A percentile compares a stretch with the other conserved stretches of the same genome.
These are phyloP conservation scores for Ypsolopha sequella DNA, from an alignment of 2,888 invertebrate species.

Conservation along the genomic window DNA sequence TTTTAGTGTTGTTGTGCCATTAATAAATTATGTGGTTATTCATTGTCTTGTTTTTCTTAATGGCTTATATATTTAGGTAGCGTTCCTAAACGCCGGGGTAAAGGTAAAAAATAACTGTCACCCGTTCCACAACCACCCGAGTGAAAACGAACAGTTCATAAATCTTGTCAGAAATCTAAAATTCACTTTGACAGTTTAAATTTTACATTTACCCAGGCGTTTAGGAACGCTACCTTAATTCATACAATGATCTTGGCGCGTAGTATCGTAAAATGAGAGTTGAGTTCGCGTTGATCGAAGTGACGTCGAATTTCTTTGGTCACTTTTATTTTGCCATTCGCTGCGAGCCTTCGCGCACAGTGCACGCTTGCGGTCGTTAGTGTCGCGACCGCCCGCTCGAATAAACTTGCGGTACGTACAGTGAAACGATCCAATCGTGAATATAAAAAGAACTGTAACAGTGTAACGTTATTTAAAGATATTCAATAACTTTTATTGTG, in stretches of 20 bases:
- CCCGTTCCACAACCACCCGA: too few relatives aligned
- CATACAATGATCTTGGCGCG: too few relatives aligned
- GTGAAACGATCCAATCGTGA: conserved; percentile 22
- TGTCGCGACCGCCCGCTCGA: conserved; percentile 4
- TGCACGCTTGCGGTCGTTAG: conserved; percentile 35
- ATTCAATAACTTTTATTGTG: neutral
- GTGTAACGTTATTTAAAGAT: too few relatives aligned
- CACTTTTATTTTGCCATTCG: conserved; percentile 53
- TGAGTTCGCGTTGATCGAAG: neutral
- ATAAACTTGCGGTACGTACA: neutral
- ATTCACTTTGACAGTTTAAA: too few relatives aligned
- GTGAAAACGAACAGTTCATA: too few relatives aligned
- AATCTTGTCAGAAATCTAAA: too few relatives aligned
- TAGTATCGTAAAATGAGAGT: too few relatives aligned
- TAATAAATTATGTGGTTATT: conserved; percentile 54
- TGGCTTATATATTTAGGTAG: neutral
- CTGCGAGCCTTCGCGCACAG: conserved; percentile 36
- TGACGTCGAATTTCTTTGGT: conserved; percentile 40
- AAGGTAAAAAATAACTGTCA: too few relatives aligned
- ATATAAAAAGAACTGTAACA: neutral
- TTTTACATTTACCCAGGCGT: too few relatives aligned
- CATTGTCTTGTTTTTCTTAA: conserved; percentile 6
- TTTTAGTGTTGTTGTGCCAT: conserved; percentile 69
- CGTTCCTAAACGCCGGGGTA: too few relatives aligned
- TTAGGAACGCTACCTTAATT: too few relatives aligned